phyloP scores from a whole-genome alignment of 2,113 vertebrate species.

The Colaptes auratus region DNA sequence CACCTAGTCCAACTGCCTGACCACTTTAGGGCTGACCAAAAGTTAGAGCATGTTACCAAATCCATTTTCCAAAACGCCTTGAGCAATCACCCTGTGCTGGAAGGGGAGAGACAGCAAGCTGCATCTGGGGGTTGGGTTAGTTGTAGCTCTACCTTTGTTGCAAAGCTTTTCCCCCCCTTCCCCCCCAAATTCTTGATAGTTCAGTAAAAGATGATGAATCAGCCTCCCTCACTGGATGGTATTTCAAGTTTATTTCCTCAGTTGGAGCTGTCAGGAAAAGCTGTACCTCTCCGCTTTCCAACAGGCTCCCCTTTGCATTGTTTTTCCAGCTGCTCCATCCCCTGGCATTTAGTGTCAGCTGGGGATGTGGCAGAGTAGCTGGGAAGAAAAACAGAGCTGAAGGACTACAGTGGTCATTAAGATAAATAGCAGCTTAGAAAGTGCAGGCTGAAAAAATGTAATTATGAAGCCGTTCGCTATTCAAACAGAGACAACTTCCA shows the following conservation, averaged over 20 bases:
- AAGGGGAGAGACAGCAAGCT: background rate
- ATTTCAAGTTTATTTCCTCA: background rate
- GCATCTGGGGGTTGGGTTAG: background rate
- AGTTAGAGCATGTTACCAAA: background rate
- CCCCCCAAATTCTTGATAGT: background rate
- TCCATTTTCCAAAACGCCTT: background rate
- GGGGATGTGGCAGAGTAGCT: background rate
- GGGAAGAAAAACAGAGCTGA: slow-evolving; percentile 29
- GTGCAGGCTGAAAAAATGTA: slow-evolving; percentile 29
- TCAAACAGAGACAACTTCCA: slow-evolving; percentile 57
- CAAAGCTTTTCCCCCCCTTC: background rate
- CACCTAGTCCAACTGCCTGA: background rate
- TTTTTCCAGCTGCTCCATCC: slow-evolving; percentile 35
- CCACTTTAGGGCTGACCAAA: background rate
- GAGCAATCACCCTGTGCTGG: background rate
- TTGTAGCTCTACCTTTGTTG: background rate
- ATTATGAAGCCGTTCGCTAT: slow-evolving; percentile 38
- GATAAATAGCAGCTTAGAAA: slow-evolving; percentile 50
- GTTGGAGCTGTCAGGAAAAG: background rate
- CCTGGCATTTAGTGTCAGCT: slow-evolving; percentile 44
- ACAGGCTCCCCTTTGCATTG: background rate
- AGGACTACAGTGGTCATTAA: slow-evolving; percentile 14
- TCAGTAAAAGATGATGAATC: background rate
- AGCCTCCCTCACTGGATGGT: background rate
- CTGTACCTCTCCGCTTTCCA: background rate